Evolutionary conservation across 2,113 vertebrate species (phyloP).

Genomic region (Apeltes quadracus): DNA sequence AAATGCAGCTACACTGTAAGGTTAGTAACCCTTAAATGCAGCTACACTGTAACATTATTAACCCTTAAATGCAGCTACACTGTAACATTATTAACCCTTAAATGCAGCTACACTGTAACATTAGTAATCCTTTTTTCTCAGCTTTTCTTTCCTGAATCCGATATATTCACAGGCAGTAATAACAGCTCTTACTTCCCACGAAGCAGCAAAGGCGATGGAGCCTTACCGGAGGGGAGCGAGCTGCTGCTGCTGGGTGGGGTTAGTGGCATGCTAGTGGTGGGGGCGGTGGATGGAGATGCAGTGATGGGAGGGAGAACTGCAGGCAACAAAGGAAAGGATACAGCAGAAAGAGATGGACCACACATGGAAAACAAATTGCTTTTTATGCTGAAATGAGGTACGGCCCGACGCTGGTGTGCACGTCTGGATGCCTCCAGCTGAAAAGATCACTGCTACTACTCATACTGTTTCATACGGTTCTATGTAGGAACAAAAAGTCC

Average conservation of each 20-base stretch:
- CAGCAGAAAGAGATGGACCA: slow-evolving; percentile 14
- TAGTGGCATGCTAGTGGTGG: slow-evolving; percentile 66
- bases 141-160: too few species aligned
- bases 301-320: slow-evolving; percentile 63
- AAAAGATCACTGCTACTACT: not conserved
- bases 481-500: not conserved
- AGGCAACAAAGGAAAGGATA: slow-evolving; percentile 49
- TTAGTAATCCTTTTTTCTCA: too few species aligned
- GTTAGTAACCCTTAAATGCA: not conserved
- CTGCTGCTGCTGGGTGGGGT: slow-evolving; percentile 42
- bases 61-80: too few species aligned
- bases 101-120: too few species aligned
- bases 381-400: slow-evolving; percentile 7
- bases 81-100: too few species aligned
- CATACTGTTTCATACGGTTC: not conserved
- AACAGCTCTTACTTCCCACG: not conserved
- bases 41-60: too few species aligned
- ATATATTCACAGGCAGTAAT: too few species aligned
- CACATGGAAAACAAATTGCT: slow-evolving; percentile 20
- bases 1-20: not conserved
- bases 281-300: slow-evolving; percentile 42
- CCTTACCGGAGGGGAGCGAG: slow-evolving; percentile 64
- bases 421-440: not conserved
- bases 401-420: not conserved
- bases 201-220: slow-evolving; percentile 29